Evolutionary conservation across 1,140 invertebrate species (phyloP).

Genomic region (Lasioglossum albipes): DNA sequence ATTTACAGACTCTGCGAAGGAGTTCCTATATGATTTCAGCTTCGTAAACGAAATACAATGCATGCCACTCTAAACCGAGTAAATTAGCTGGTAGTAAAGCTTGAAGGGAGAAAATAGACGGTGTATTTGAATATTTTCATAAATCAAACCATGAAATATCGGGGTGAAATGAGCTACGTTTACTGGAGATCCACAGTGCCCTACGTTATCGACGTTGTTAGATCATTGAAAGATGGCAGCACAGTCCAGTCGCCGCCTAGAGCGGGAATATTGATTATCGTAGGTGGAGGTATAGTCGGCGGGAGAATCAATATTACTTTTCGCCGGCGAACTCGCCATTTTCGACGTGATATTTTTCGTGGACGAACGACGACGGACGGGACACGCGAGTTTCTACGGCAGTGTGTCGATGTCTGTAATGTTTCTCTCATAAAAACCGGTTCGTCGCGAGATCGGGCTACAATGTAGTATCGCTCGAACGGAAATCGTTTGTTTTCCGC

Average conservation of each 20-base stretch:
- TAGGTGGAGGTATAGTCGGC: constrained; percentile 75
- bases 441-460: neutral
- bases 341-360: constrained; percentile 57
- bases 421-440: neutral
- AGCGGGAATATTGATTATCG: constrained; percentile 74
- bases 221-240: constrained; percentile 62
- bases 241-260: constrained; percentile 35
- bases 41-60: no score
- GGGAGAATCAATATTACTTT: constrained; percentile 75
- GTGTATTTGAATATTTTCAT: neutral
- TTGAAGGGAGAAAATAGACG: no score
- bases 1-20: no score
- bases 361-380: constrained; percentile 6
- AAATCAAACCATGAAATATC: neutral
- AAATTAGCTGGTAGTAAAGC: no score
- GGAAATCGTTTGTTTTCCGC: constrained; percentile 30
- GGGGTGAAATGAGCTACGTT: neutral
- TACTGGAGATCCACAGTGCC: neutral
- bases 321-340: constrained; percentile 64
- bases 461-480: constrained; percentile 42
- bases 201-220: constrained; percentile 34
- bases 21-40: no score
- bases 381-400: constrained; percentile 7
- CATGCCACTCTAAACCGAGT: no score
- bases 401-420: neutral